Percentiles rank a stretch among this genome's conserved stretches.
Evolutionary conservation across 1,140 invertebrate genomes (phyloP).

Genomic region (Chionoecetes opilio): DNA sequence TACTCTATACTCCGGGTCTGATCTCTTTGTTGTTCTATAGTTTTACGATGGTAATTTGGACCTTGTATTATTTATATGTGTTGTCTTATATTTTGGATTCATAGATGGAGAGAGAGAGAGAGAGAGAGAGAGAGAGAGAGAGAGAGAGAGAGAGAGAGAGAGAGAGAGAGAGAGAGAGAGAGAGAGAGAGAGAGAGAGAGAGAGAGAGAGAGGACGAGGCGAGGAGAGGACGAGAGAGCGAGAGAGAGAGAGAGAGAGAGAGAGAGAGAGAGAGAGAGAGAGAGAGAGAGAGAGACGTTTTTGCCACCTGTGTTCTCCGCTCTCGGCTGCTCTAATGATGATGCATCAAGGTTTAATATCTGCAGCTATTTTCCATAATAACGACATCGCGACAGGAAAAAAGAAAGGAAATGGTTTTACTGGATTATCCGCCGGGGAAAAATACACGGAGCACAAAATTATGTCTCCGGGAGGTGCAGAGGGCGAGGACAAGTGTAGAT

Average conservation of each 20-base stretch:
- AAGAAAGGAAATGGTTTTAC: conserved; percentile 34
- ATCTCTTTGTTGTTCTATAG: no score
- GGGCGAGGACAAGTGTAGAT: background rate
- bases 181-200: background rate
- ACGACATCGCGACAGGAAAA: conserved; percentile 33
- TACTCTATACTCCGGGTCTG: no score
- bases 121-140: conserved; percentile 21
- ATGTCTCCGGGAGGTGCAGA: background rate
- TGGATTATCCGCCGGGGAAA: background rate
- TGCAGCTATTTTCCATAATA: conserved; percentile 51
- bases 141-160: background rate
- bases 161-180: background rate
- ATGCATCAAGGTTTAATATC: conserved; percentile 57
- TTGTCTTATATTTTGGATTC: no score
- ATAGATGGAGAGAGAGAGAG: background rate
- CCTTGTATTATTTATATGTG: no score
- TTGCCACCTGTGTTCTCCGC: background rate
- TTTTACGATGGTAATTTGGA: no score
- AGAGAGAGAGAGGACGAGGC: background rate
- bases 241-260: no score
- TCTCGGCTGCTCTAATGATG: background rate
- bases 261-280: background rate
- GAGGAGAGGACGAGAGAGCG: background rate
- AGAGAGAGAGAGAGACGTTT: background rate
- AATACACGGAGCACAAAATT: background rate